A percentile compares a stretch with the other conserved stretches of the same genome.
phyloP scores from a whole-genome alignment of 92 coral and sea anemone genomes.

The Anthopleura xanthogrammica region DNA sequence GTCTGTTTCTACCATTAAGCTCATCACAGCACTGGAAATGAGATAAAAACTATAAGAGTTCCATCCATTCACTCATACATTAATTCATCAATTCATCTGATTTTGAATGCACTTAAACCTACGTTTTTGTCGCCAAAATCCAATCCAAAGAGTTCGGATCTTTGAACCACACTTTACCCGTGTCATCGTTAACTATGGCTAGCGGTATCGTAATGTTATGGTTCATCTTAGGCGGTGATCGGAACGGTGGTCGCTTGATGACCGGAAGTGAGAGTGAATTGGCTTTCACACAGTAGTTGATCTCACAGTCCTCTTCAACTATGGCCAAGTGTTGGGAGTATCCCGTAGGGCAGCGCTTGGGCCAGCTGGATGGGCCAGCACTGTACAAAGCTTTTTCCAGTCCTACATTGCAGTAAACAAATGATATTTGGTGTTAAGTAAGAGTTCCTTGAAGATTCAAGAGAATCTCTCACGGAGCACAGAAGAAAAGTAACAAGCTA shows the following conservation, averaged over 20 bases:
- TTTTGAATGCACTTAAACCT: too few species aligned
- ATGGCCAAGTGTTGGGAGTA: constrained; percentile 87
- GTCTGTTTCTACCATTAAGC: constrained; percentile 20
- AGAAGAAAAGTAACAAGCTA: too few species aligned
- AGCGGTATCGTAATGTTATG: constrained; percentile 72
- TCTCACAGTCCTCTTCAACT: constrained; percentile 87
- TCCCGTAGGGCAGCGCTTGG: constrained; percentile 83
- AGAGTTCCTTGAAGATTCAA: too few species aligned
- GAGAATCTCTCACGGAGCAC: too few species aligned
- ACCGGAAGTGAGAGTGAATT: constrained; percentile 65
- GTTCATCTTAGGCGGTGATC: constrained; percentile 53
- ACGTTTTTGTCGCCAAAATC: constrained; percentile 62
- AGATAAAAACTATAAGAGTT: neutral
- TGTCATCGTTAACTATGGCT: constrained; percentile 64
- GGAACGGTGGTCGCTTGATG: constrained; percentile 89
- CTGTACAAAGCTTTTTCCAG: constrained; percentile 25
- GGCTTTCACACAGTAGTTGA: constrained; percentile 74
- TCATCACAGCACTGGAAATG: constrained; percentile 32
- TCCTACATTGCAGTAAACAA: neutral
- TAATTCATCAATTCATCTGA: too few species aligned
- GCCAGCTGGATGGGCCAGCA: constrained; percentile 72
- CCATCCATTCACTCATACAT: neutral
- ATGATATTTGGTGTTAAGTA: too few species aligned
- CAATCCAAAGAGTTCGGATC: constrained; percentile 39
- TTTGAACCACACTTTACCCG: constrained; percentile 64